Conservation (phyloP, 2,888 invertebrate species). For the Drosophila longiperda region DNA sequence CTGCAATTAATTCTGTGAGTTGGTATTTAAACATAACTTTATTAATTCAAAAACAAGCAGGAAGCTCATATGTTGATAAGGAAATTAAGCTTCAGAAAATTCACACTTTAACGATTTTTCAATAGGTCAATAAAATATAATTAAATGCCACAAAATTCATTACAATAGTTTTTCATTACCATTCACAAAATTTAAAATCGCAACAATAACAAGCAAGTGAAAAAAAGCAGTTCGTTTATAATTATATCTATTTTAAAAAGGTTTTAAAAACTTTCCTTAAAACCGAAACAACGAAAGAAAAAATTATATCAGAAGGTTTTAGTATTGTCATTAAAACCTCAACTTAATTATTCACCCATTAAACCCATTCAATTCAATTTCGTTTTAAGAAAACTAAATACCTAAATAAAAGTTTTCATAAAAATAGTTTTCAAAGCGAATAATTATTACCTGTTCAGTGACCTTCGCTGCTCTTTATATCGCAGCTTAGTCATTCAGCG, state of each 20-base stretch:
- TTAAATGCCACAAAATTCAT: not conserved
- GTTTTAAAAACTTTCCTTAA: not conserved
- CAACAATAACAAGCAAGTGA: not conserved
- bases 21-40: not conserved
- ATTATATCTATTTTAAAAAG: not conserved
- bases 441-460: slow-evolving; percentile 40
- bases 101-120: not conserved
- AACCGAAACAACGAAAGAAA: not conserved
- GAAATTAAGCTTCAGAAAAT: not conserved
- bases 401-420: not conserved
- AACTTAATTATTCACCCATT: not conserved
- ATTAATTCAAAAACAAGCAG: not conserved
- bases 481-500: slow-evolving; percentile 43
- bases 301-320: not conserved
- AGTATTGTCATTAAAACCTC: not conserved
- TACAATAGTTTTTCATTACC: not conserved
- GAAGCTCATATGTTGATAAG: not conserved
- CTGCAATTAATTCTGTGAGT: not conserved
- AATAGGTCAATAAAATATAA: not conserved
- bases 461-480: slow-evolving; percentile 22
- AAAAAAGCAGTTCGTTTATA: not conserved
- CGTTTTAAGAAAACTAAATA: not conserved
- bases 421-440: not conserved
- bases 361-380: not conserved
- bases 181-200: not conserved